Evolutionary conservation across 2,797 vertebrate genomes (phyloP).

Genomic region (Brachyrhaphis roseni): DNA sequence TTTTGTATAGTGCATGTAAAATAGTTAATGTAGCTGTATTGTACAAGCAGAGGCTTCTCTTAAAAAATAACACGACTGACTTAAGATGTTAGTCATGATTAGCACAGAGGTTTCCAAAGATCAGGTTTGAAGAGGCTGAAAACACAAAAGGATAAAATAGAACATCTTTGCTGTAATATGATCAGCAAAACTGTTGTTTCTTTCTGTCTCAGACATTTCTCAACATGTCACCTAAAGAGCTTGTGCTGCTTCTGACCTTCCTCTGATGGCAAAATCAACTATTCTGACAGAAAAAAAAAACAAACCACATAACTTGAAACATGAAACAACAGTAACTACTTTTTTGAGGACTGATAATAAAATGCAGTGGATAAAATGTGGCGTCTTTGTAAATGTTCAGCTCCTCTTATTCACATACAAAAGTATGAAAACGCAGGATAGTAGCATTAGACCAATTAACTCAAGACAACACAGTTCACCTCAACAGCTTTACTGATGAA

Average conservation of each 20-base stretch:
- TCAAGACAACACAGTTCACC: background rate
- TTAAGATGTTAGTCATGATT: background rate
- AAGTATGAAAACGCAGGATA: background rate
- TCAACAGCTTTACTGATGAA: background rate
- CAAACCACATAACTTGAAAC: background rate
- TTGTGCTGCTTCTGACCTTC: background rate
- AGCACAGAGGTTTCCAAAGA: background rate
- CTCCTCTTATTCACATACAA: background rate
- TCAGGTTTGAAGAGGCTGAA: background rate
- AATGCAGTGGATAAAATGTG: background rate
- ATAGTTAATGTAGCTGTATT: constrained; percentile 17
- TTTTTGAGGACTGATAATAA: background rate
- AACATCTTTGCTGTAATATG: background rate
- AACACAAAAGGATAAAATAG: background rate
- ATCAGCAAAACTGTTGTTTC: background rate
- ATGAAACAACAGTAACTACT: background rate
- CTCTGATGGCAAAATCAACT: background rate
- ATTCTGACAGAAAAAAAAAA: background rate
- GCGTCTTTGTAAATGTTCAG: background rate
- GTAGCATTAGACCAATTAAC: background rate
- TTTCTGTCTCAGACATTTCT: background rate
- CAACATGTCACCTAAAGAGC: background rate
- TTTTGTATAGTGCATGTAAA: constrained; percentile 40
- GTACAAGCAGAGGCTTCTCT: constrained; percentile 12
- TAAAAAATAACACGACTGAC: background rate